phyloP scores from a whole-genome alignment of 2,113 vertebrate species.

The Cephalopterus ornatus region DNA sequence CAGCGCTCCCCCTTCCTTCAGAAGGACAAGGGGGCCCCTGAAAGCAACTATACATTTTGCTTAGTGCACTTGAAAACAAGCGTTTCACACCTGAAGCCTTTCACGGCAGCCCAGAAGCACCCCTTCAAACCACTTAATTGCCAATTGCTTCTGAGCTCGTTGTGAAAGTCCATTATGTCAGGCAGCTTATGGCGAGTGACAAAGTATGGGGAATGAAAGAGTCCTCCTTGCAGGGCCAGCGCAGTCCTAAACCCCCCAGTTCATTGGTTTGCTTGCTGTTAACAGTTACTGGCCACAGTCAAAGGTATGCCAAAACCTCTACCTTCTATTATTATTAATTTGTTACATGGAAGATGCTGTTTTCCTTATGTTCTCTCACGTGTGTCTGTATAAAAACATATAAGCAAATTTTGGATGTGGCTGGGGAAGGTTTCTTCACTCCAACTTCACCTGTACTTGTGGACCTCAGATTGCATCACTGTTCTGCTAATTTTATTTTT shows the following conservation, averaged over 20 bases:
- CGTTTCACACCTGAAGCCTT: slow-evolving; percentile 99
- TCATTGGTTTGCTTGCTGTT: slow-evolving; percentile 84
- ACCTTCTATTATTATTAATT: not conserved
- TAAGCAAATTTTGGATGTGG: not conserved
- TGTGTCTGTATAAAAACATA: not conserved
- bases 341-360: slow-evolving; percentile 30
- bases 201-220: slow-evolving; percentile 93
- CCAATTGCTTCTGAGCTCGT: slow-evolving; percentile 94
- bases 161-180: slow-evolving; percentile 93
- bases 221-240: slow-evolving; percentile 86
- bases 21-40: slow-evolving; percentile 90
- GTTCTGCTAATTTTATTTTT: not conserved
- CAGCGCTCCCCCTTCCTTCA: slow-evolving; percentile 67
- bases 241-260: slow-evolving; percentile 81
- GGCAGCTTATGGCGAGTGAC: slow-evolving; percentile 83
- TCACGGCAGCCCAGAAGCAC: slow-evolving; percentile 90
- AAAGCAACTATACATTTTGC: slow-evolving; percentile 97
- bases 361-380: slow-evolving; percentile 42
- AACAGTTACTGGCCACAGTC: slow-evolving; percentile 70
- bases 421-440: not conserved
- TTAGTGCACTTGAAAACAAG: slow-evolving; percentile 97
- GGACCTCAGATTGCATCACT: not conserved
- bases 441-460: not conserved
- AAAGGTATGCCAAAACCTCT: slow-evolving; percentile 58
- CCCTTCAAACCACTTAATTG: slow-evolving; percentile 99